A percentile compares a stretch with the other conserved stretches of the same genome.
phyloP scores from a whole-genome alignment of 2,113 vertebrate species.

The Heterocephalus glaber region DNA sequence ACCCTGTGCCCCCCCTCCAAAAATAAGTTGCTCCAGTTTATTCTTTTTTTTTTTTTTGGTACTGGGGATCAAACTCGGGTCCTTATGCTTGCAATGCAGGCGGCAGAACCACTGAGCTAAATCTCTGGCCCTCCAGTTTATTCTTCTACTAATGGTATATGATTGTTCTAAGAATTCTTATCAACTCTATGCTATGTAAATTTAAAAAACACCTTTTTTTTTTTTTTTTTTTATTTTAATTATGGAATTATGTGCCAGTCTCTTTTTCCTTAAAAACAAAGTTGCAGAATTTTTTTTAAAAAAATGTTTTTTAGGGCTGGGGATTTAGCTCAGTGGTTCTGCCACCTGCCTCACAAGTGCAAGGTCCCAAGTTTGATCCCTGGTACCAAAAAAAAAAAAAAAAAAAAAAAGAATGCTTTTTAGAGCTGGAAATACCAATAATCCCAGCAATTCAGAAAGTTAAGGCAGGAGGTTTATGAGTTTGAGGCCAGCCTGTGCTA shows the following conservation, averaged over 20 bases:
- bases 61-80: no score
- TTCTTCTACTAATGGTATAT: conserved; percentile 17
- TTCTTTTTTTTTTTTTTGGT: not conserved
- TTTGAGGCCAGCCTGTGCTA: not conserved
- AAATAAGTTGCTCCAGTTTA: not conserved
- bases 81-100: no score
- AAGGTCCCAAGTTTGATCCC: no score
- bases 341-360: no score
- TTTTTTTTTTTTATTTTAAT: not conserved
- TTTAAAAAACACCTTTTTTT: not conserved
- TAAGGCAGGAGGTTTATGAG: not conserved
- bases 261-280: conserved; percentile 30
- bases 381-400: no score
- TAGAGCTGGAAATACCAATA: not conserved
- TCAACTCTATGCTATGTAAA: not conserved
- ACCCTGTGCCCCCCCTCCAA: not conserved
- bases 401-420: not conserved
- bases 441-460: not conserved
- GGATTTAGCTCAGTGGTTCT: no score
- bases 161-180: not conserved
- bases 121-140: not conserved
- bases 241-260: not conserved
- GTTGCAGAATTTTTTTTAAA: conserved; percentile 13
- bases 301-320: not conserved
- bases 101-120: no score